phyloP scores from a whole-genome alignment of 2,797 vertebrate genomes.

The Halcyon chelicuti region DNA sequence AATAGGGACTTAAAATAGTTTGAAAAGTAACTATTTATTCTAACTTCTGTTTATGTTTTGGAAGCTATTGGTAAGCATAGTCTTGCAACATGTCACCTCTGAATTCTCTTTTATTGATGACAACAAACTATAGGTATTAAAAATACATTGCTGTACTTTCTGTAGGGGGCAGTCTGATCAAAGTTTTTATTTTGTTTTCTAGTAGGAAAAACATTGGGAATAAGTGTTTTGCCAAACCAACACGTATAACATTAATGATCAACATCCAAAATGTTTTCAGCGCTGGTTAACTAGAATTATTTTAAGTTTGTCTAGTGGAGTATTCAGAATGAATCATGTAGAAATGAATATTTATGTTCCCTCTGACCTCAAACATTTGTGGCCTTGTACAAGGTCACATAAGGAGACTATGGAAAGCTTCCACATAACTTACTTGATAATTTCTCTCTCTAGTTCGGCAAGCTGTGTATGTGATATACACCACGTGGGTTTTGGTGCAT shows the following conservation, averaged over 20 bases:
- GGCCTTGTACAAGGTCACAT: conserved; percentile 84
- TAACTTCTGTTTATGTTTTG: not conserved
- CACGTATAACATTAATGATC: conserved; percentile 13
- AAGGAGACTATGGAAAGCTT: conserved; percentile 87
- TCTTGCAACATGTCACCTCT: not conserved
- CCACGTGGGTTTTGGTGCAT: conserved; percentile 63
- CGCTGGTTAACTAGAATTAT: conserved; percentile 72
- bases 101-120: not conserved
- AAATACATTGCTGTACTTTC: not conserved
- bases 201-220: not conserved
- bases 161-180: conserved; percentile 68
- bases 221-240: conserved; percentile 35
- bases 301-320: conserved; percentile 67
- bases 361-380: conserved; percentile 85
- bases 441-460: conserved; percentile 64
- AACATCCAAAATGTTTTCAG: conserved; percentile 63
- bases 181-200: conserved; percentile 50
- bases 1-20: not conserved
- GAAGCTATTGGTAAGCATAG: not conserved
- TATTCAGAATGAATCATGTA: conserved; percentile 74
- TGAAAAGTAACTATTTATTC: not conserved
- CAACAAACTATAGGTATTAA: not conserved
- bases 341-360: conserved; percentile 76
- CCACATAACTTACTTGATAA: conserved; percentile 80
- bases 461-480: conserved; percentile 46